Percentiles rank a stretch among this genome's conserved stretches.
Conservation (phyloP, 2,888 invertebrate species). For the Anarsia innoxiella region DNA sequence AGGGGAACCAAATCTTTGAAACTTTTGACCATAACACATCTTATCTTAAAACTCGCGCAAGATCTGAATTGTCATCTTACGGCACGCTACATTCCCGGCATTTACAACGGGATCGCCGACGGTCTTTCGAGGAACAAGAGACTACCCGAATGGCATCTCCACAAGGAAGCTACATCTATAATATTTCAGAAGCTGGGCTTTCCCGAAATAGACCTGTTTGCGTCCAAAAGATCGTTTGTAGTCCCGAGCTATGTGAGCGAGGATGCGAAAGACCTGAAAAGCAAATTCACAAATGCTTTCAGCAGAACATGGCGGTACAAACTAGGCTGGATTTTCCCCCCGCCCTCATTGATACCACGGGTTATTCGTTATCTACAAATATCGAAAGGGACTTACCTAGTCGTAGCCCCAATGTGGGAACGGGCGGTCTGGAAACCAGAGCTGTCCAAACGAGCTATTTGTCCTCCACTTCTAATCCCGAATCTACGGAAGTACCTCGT, state of each 20-base stretch:
- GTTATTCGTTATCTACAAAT: slow-evolving; percentile 18
- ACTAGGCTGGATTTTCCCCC: slow-evolving; percentile 22
- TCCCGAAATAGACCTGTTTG: slow-evolving; percentile 8
- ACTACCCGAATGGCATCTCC: slow-evolving; percentile 7
- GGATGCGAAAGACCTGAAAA: slow-evolving; percentile 9
- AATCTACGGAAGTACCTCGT: not conserved
- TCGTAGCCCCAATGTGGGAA: slow-evolving; percentile 19
- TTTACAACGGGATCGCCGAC: slow-evolving; percentile 16
- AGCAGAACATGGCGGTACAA: slow-evolving; percentile 17
- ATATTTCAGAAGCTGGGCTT: not conserved
- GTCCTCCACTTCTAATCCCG: slow-evolving; percentile 8
- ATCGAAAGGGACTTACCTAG: slow-evolving; percentile 15
- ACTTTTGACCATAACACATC: not conserved
- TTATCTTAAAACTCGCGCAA: not conserved
- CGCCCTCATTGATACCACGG: slow-evolving; percentile 20
- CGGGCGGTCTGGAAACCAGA: slow-evolving; percentile 19
- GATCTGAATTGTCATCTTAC: not conserved
- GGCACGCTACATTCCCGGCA: slow-evolving; percentile 5
- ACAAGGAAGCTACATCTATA: not conserved
- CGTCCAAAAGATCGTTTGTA: slow-evolving; percentile 12
- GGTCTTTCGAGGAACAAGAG: slow-evolving; percentile 13
- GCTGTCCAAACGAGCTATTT: slow-evolving; percentile 14
- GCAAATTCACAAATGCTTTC: slow-evolving; percentile 18
- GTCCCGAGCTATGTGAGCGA: slow-evolving; percentile 13
- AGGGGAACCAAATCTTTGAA: slow-evolving; percentile 3